phyloP scores from a whole-genome alignment of 2,797 vertebrate species.

The Sphenodon punctatus region DNA sequence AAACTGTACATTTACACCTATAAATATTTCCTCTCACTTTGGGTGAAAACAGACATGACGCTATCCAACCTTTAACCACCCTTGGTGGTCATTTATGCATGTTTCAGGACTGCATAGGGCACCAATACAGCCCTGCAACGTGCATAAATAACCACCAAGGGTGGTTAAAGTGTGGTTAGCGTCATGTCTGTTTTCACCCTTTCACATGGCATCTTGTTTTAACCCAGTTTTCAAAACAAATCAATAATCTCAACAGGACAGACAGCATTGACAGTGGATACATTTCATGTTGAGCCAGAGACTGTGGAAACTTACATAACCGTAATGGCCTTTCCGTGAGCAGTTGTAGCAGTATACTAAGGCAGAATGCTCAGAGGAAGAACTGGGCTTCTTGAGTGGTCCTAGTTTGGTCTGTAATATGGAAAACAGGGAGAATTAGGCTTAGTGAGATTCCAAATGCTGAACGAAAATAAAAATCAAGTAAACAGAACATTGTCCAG shows the following conservation, averaged over 20 bases:
- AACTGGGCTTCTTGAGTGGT: constrained; percentile 61
- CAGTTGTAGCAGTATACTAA: constrained; percentile 80
- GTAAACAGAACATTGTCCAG: neutral
- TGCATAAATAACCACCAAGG: no score
- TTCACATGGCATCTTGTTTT: neutral
- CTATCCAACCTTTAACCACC: no score
- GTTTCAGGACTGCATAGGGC: no score
- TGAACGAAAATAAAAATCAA: constrained; percentile 31
- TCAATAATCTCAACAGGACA: neutral
- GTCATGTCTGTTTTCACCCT: no score
- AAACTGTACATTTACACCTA: neutral
- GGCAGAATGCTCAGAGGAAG: constrained; percentile 25
- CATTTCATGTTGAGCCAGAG: no score
- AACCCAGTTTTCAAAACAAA: neutral
- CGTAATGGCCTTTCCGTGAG: constrained; percentile 74
- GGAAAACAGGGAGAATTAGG: constrained; percentile 24
- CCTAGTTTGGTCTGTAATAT: constrained; percentile 76
- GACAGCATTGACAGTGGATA: no score
- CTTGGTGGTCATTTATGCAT: no score
- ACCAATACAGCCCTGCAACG: no score
- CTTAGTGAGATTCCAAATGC: neutral
- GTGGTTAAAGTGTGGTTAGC: no score
- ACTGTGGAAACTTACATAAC: constrained; percentile 71
- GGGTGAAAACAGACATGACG: no score
- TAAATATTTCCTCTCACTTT: neutral